Percentiles rank a stretch among this genome's conserved stretches.
phyloP scores from a whole-genome alignment of 1,140 invertebrate genomes.

The Solen grandis region DNA sequence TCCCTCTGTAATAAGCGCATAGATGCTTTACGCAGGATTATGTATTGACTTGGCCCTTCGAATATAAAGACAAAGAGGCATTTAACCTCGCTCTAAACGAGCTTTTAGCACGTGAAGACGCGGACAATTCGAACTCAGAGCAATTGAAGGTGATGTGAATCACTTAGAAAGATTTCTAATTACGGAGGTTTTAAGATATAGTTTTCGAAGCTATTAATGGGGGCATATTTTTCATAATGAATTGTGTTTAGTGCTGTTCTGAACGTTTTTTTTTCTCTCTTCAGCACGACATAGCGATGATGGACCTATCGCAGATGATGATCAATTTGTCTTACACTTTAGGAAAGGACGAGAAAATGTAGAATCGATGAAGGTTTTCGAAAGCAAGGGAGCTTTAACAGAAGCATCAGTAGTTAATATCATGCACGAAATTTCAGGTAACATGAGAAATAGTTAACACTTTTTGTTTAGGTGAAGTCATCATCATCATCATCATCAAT shows the following conservation, averaged over 20 bases:
- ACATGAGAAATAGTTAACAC: too few relatives aligned
- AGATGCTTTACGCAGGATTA: slow-evolving; percentile 15
- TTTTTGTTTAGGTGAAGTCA: too few relatives aligned
- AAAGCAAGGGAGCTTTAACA: too few relatives aligned
- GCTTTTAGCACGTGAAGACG: neutral
- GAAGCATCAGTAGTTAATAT: neutral
- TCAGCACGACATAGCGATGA: too few relatives aligned
- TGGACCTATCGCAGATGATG: too few relatives aligned
- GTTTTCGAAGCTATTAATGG: neutral
- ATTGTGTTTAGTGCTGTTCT: too few relatives aligned
- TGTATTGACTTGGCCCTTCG: slow-evolving; percentile 12
- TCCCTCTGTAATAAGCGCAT: neutral
- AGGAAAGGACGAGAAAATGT: too few relatives aligned
- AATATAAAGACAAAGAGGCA: slow-evolving; percentile 24
- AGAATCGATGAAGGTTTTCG: too few relatives aligned
- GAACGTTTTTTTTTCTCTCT: too few relatives aligned
- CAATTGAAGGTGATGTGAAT: neutral
- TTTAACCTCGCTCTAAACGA: slow-evolving; percentile 31
- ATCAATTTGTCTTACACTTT: too few relatives aligned
- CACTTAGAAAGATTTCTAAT: neutral
- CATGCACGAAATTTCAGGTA: neutral
- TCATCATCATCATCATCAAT: too few relatives aligned
- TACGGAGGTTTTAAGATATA: neutral
- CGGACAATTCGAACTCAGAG: neutral
- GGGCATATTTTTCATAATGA: too few relatives aligned